Conservation (phyloP, 2,888 invertebrate genomes). For the Cryptocephalus moraei region DNA sequence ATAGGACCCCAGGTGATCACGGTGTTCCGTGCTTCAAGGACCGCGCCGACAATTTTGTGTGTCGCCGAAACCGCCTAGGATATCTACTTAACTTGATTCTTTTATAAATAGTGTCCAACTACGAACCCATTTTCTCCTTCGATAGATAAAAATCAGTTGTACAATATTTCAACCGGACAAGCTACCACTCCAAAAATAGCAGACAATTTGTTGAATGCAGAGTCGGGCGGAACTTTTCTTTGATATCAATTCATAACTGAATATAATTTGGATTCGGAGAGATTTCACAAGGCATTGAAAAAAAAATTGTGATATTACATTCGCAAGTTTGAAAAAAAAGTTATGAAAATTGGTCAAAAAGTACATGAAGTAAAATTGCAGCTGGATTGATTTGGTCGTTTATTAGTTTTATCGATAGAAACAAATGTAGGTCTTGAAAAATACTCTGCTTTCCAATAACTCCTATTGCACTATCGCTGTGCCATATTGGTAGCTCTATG, state of each 20-base stretch:
- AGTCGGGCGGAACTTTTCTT: slow-evolving; percentile 2
- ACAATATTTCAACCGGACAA: slow-evolving; percentile 6
- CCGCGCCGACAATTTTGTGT: too few species aligned
- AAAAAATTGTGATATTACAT: slow-evolving; percentile 11
- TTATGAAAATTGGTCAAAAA: slow-evolving; percentile 8
- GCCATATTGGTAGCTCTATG: slow-evolving; percentile 18
- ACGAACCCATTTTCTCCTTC: slow-evolving; percentile 2
- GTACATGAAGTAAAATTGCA: slow-evolving; percentile 12
- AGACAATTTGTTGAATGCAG: slow-evolving; percentile 1
- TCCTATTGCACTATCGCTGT: slow-evolving; percentile 15
- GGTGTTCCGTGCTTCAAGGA: too few species aligned
- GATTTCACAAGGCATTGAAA: slow-evolving; percentile 9
- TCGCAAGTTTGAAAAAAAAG: slow-evolving; percentile 11
- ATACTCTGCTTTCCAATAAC: slow-evolving; percentile 7
- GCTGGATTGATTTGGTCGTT: slow-evolving; percentile 10
- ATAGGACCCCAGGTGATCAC: too few species aligned
- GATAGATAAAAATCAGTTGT: slow-evolving; percentile 2
- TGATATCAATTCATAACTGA: slow-evolving; percentile 9
- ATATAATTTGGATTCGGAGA: slow-evolving; percentile 7
- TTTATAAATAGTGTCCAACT: too few species aligned
- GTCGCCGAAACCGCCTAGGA: too few species aligned
- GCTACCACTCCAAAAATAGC: slow-evolving; percentile 2
- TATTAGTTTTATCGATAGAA: slow-evolving; percentile 10
- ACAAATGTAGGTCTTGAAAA: slow-evolving; percentile 9
- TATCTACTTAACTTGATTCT: too few species aligned